phyloP scores from a whole-genome alignment of 2,888 invertebrate species.

The Drosophila rellima region DNA sequence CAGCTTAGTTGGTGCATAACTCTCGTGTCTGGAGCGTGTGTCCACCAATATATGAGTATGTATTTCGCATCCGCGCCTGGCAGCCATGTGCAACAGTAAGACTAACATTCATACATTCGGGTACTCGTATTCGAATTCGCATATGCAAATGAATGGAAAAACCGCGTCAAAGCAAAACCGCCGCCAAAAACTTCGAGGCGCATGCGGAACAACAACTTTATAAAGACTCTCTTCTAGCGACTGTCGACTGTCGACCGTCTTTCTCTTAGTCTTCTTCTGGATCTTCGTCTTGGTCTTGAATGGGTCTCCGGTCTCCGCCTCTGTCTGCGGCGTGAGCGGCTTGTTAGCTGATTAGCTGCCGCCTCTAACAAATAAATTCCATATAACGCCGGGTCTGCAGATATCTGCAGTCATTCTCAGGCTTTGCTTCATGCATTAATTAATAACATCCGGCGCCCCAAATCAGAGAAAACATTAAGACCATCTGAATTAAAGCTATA shows the following conservation, averaged over 20 bases:
- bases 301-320: constrained; percentile 7
- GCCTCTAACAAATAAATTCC: constrained; percentile 81
- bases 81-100: constrained; percentile 41
- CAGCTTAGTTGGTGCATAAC: constrained; percentile 18
- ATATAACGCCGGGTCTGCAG: constrained; percentile 70
- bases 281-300: constrained; percentile 11
- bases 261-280: constrained; percentile 1
- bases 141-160: constrained; percentile 78
- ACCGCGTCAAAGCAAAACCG: constrained; percentile 79
- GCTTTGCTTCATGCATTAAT: constrained; percentile 73
- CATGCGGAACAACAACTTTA: constrained; percentile 64
- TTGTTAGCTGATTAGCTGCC: constrained; percentile 80
- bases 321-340: constrained; percentile 73
- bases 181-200: constrained; percentile 65
- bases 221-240: constrained; percentile 34
- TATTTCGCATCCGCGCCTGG: constrained; percentile 60
- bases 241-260: not conserved
- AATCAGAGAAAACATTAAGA: constrained; percentile 47
- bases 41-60: constrained; percentile 49
- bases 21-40: constrained; percentile 68
- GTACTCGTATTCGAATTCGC: constrained; percentile 8
- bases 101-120: not conserved
- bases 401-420: constrained; percentile 57
- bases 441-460: constrained; percentile 81
- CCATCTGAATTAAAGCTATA: not conserved